These are phyloP conservation scores for Galaxea fascicularis DNA, from an alignment of 92 coral and sea anemone genomes.

Conservation along the genomic window DNA sequence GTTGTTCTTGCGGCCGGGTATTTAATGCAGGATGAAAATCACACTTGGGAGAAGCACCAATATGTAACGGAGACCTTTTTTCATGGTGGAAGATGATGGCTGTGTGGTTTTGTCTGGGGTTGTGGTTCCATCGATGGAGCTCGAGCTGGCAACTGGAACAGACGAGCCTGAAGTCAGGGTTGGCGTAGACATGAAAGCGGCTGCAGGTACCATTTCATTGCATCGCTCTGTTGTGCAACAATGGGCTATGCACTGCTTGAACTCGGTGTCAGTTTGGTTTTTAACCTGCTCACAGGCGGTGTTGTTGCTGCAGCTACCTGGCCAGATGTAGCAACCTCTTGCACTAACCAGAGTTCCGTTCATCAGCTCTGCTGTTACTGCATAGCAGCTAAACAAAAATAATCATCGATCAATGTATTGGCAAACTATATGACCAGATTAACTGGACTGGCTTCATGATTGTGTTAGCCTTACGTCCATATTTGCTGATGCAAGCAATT, in stretches of 20 bases:
- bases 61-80: too few relatives aligned
- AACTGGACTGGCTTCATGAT: too few relatives aligned
- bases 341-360: neutral
- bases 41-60: too few relatives aligned
- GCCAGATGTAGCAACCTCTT: neutral
- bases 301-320: neutral
- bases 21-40: too few relatives aligned
- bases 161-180: neutral
- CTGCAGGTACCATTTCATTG: neutral
- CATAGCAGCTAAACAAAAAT: neutral
- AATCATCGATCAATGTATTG: too few relatives aligned
- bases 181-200: neutral
- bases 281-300: neutral
- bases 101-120: neutral
- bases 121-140: neutral
- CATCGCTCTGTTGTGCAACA: neutral
- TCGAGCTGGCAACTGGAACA: neutral
- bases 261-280: neutral
- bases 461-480: too few relatives aligned
- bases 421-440: too few relatives aligned
- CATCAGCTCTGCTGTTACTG: conserved; percentile 7
- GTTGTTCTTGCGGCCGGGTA: too few relatives aligned
- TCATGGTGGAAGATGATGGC: neutral
- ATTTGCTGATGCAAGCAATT: too few relatives aligned
- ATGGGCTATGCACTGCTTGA: neutral